These are phyloP conservation scores for Chaenocephalus aceratus DNA, from an alignment of 2,113 vertebrate species.

Conservation along the genomic window DNA sequence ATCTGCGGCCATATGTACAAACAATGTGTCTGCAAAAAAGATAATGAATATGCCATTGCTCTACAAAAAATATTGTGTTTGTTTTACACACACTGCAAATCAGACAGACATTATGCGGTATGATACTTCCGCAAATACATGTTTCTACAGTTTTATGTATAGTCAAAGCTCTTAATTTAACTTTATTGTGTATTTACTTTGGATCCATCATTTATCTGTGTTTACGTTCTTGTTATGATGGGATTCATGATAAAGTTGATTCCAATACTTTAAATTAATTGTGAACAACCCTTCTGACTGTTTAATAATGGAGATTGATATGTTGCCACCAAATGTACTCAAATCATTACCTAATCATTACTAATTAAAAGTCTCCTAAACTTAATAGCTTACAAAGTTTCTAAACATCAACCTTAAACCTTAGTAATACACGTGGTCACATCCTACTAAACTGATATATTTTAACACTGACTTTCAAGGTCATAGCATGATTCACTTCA, in stretches of 20 bases:
- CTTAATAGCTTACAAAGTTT: not conserved
- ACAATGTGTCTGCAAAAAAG: not conserved
- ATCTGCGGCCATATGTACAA: conserved; percentile 2
- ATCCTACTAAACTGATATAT: not conserved
- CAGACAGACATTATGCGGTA: not conserved
- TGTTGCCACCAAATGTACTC: not conserved
- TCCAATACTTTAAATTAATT: no score
- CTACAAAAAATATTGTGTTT: not conserved
- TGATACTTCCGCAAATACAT: not conserved
- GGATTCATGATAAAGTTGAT: no score
- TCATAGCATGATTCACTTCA: not conserved
- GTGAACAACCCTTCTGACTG: not conserved
- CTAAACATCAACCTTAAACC: not conserved
- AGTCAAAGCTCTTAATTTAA: not conserved
- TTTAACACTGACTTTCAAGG: not conserved
- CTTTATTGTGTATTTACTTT: not conserved
- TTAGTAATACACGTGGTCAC: not conserved
- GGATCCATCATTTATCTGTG: not conserved
- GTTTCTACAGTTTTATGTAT: not conserved
- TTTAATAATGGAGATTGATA: not conserved
- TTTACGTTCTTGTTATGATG: not conserved
- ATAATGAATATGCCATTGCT: not conserved
- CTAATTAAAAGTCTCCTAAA: not conserved
- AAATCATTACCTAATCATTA: no score
- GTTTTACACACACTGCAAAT: not conserved